Evolutionary conservation across 92 coral and sea anemone species (phyloP).

Genomic region (Blastomussa wellsi): DNA sequence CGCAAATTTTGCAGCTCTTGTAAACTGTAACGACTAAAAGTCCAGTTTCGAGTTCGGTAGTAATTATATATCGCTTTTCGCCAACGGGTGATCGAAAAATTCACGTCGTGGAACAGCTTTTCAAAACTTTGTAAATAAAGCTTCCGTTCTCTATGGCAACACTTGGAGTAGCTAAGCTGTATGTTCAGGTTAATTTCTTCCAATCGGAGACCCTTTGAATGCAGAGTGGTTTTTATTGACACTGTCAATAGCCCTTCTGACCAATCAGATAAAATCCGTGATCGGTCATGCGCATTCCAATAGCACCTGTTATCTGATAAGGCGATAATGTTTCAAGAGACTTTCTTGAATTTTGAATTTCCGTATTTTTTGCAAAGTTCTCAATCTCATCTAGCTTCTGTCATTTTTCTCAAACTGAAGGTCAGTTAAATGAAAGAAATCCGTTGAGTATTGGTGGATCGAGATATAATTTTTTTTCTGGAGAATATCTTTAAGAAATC

Average conservation of each 20-base stretch:
- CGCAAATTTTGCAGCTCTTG: neutral
- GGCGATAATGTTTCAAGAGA: neutral
- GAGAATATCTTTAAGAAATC: neutral
- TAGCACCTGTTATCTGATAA: slow-evolving; percentile 17
- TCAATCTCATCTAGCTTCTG: neutral
- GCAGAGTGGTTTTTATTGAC: neutral
- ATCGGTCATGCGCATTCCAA: slow-evolving; percentile 15
- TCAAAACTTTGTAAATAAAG: slow-evolving; percentile 25
- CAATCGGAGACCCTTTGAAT: slow-evolving; percentile 28
- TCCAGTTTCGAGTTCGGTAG: neutral
- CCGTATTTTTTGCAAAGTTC: neutral
- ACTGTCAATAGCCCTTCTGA: no score
- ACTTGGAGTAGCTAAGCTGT: neutral
- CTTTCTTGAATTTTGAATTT: neutral
- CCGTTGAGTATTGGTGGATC: neutral
- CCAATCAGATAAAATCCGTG: neutral
- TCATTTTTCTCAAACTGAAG: neutral
- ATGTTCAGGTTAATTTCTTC: neutral
- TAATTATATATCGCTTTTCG: neutral
- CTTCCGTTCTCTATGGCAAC: slow-evolving; percentile 33
- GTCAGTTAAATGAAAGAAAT: neutral
- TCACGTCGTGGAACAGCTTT: slow-evolving; percentile 2
- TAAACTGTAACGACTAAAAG: no score
- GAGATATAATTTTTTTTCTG: neutral
- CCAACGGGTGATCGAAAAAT: neutral